phyloP scores from a whole-genome alignment of 2,113 vertebrate genomes.

The Tragelaphus imberbis region DNA sequence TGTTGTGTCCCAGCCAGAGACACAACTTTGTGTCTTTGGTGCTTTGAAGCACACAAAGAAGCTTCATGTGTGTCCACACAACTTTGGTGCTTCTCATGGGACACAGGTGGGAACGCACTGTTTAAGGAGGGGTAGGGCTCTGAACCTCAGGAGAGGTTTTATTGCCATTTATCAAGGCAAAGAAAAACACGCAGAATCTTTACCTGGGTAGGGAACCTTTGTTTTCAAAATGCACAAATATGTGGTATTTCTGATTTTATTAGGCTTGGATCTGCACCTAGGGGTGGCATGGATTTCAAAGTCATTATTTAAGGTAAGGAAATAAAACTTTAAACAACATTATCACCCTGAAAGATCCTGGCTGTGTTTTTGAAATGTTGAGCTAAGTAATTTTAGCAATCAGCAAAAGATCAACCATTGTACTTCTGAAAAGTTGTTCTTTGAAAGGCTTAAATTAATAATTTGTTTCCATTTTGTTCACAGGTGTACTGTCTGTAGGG shows the following conservation, averaged over 20 bases:
- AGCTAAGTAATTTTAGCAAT: conserved; percentile 16
- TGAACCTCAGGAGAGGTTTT: background rate
- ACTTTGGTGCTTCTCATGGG: background rate
- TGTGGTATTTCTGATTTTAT: conserved; percentile 10
- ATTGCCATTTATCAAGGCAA: background rate
- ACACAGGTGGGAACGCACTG: background rate
- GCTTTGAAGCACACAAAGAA: no score
- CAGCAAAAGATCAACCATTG: background rate
- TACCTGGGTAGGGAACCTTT: background rate
- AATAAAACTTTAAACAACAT: background rate
- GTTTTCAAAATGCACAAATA: background rate
- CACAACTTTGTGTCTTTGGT: no score
- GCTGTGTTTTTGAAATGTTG: conserved; percentile 34
- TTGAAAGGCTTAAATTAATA: conserved; percentile 30
- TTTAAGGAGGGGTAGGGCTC: background rate
- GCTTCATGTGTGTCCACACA: no score
- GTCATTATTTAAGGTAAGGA: conserved; percentile 27
- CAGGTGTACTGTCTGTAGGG: conserved; percentile 12
- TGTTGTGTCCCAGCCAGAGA: background rate
- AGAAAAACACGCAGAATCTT: background rate
- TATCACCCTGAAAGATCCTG: background rate
- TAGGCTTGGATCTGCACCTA: background rate
- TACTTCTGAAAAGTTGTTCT: background rate
- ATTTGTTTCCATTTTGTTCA: conserved; percentile 36
- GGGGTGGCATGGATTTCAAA: background rate